Base-by-base conservation (phyloP, 2,888 invertebrate species). In the Plutella xylostella region DNA sequence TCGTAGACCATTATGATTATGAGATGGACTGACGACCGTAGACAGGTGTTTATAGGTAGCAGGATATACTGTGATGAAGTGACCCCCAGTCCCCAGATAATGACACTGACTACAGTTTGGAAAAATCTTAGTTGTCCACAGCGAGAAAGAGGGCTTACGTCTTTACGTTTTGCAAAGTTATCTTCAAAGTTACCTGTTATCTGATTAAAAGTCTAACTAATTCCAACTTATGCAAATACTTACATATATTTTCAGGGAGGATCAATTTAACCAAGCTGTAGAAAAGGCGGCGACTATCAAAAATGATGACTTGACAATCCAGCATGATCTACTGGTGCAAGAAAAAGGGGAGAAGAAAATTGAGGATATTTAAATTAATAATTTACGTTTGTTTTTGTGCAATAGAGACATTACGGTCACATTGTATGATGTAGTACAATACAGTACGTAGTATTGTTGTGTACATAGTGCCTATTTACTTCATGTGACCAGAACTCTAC, bases 281-380 rank as follows among this genome's bases (percentile, higher is more conserved):
- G 79, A 79, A 43, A 77, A 73, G 53, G 20, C 68, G 12, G 57
- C 78, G 0, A 57, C 46, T 12, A 67, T 70, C 40, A 80, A 73
- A 57, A 60, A 73, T 35, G 77, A 83, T 43, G 48, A 58, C 0
- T 49, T 80, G 2, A 67, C 78, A 1, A 50, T 51, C 41, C 72
- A 77, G 43, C 82, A 83, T 45, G 70, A 73, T 28, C 1, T 15
- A 0, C 20, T 77, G 6, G 55, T 80, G 1, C 43, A 54, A 31
- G 58, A 66, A 43, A 63, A 61, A 25, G 79, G 79, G 3, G 51
- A 52, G 38, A 51, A 47, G 15, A 64, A 53, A 18, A 48, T 80
- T 42, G 62, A 62, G 2, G 58, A 74, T 5, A 37, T 61, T 17
- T 34, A 45, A 35, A n/a, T n/a, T n/a, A n/a, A n/a, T n/a, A n/a